Base-by-base conservation (phyloP, 2,888 invertebrate genomes). In the Drosophila yooni region DNA sequence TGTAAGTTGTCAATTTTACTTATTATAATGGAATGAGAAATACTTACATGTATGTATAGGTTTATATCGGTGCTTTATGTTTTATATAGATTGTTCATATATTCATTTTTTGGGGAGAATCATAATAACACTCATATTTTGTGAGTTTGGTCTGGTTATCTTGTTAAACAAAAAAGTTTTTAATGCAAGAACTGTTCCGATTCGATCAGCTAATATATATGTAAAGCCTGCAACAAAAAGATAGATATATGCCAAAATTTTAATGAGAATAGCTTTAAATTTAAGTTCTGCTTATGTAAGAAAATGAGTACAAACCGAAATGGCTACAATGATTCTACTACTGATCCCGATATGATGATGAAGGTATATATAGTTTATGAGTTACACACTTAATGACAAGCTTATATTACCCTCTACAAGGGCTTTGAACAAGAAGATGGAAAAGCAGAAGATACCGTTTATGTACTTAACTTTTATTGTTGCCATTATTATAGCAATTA, bases 401-500 rank as follows among this genome's bases (percentile, higher is more conserved):
- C 25, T 15, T 46, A 25, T 46, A 46, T 46, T 25, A 46, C 25
- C 46, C 46, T 8, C 25, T 15, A 8, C 3, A 15, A 11, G 21
- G 43, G n/a, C 6, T 43, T 43, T 43, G 6, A 43, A 11, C 21
- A 43, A 25, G 25, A 8, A 38, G 50, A 38, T 11, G 43, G 15
- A 15, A 40, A 15, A 18, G 29, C 51, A 31, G 40, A 10, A n/a
- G 31, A 50, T 51, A 34, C 3, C 50, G 10, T 40, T 25, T 58
- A 43, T 64, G 76, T 71, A 74, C 65, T 62, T 71, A 34, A 60
- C 31, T 60, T 57, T 25, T 65, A 63, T 56, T 29, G 4, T 40
- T 10, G 29, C 21, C 21, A 31, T 66, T 63, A 61, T 74, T 74
- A 36, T 72, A 51, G 33, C 48, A 56, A 79, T 83, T 83, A 83